These are phyloP conservation scores for Pollenia griseotomentosa DNA, from an alignment of 2,888 invertebrate species.

Conservation along the genomic window DNA sequence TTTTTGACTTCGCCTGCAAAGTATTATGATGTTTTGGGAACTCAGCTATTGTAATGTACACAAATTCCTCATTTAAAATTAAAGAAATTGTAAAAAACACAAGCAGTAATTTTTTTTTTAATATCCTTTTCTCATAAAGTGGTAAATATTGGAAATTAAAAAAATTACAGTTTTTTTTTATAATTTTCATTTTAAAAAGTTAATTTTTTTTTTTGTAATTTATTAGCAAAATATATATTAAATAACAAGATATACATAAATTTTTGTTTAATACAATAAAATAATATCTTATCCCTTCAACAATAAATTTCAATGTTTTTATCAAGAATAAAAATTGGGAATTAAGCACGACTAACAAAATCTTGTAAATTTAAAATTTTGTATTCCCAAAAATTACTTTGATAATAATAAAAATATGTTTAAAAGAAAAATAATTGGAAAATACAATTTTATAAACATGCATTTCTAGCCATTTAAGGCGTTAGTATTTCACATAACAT, in stretches of 20 bases:
- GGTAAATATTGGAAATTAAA: too few relatives aligned
- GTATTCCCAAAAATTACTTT: too few relatives aligned
- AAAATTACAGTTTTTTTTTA: neutral
- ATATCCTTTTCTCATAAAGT: too few relatives aligned
- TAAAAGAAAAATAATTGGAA: neutral
- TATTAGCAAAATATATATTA: slow-evolving; percentile 59
- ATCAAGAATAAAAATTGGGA: too few relatives aligned
- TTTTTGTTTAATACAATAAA: slow-evolving; percentile 39
- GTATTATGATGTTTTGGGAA: too few relatives aligned
- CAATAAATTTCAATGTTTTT: too few relatives aligned
- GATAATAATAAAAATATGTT: slow-evolving; percentile 18
- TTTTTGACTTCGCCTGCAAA: too few relatives aligned
- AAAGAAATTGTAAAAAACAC: neutral
- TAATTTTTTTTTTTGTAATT: slow-evolving; percentile 33
- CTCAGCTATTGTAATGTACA: neutral
- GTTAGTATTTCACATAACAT: slow-evolving; percentile 10
- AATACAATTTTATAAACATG: slow-evolving; percentile 8
- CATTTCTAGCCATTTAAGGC: neutral
- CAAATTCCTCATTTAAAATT: slow-evolving; percentile 13
- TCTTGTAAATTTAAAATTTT: too few relatives aligned
- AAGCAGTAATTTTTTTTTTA: too few relatives aligned
- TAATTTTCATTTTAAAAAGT: slow-evolving; percentile 23
- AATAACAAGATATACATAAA: slow-evolving; percentile 54
- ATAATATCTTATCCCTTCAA: too few relatives aligned
- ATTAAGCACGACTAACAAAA: too few relatives aligned